Conservation (phyloP, 1,140 invertebrate species). For the Harpegnathos saltator region DNA sequence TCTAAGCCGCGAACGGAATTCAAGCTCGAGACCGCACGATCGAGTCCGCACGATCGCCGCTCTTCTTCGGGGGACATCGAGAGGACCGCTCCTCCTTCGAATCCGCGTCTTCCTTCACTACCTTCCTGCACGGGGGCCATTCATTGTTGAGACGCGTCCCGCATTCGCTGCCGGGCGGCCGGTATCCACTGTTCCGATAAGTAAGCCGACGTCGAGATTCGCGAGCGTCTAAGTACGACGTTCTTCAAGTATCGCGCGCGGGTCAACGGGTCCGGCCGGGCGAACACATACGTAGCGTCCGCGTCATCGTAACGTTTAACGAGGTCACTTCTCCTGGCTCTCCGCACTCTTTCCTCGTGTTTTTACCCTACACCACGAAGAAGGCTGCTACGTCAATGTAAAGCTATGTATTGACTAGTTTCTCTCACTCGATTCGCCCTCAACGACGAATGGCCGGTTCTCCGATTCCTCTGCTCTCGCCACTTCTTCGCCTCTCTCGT, state of each 20-base stretch:
- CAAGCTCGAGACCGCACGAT: slow-evolving; percentile 58
- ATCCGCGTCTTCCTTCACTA: not conserved
- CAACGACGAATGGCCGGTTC: slow-evolving; percentile 72
- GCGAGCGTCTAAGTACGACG: slow-evolving; percentile 57
- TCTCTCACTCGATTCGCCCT: slow-evolving; percentile 75
- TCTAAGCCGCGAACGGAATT: slow-evolving; percentile 63
- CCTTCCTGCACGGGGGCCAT: slow-evolving; percentile 54
- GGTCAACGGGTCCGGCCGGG: slow-evolving; percentile 6
- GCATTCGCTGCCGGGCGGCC: not conserved
- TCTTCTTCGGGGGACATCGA: slow-evolving; percentile 4
- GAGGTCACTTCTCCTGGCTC: slow-evolving; percentile 59
- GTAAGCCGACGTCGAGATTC: no score
- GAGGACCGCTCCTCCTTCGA: not conserved
- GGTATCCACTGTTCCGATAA: not conserved
- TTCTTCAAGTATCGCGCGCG: slow-evolving; percentile 55
- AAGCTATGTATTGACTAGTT: slow-evolving; percentile 86
- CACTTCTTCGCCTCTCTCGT: no score
- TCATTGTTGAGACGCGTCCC: slow-evolving; percentile 71
- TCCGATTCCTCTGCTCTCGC: slow-evolving; percentile 13
- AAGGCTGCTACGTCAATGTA: slow-evolving; percentile 81
- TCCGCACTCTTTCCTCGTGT: slow-evolving; percentile 46
- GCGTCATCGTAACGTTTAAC: slow-evolving; percentile 41
- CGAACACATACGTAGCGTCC: slow-evolving; percentile 37
- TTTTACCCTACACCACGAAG: slow-evolving; percentile 74
- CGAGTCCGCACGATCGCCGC: slow-evolving; percentile 37